phyloP scores from a whole-genome alignment of 2,113 vertebrate genomes.

The Gopherus evgoodei region DNA sequence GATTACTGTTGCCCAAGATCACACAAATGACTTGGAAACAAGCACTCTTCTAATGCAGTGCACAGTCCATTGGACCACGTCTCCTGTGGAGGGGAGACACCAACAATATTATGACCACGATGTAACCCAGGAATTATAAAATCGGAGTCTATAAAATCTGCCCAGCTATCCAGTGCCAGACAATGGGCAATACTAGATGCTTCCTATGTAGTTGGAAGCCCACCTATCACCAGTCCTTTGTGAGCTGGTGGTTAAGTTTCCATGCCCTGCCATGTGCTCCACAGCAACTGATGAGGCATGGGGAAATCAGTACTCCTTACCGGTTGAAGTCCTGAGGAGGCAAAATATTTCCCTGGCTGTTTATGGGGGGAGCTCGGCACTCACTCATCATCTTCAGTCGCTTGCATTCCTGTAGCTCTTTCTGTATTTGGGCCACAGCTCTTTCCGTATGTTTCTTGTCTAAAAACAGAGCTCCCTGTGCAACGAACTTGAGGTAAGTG shows the following conservation, averaged over 20 bases:
- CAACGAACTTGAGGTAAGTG: slow-evolving; percentile 57
- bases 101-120: background rate
- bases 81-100: background rate
- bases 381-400: slow-evolving; percentile 66
- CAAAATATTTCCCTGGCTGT: slow-evolving; percentile 46
- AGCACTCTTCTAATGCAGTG: background rate
- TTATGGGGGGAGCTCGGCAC: slow-evolving; percentile 46
- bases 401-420: slow-evolving; percentile 31
- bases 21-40: background rate
- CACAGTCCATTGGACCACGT: too few relatives aligned
- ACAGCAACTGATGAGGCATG: background rate
- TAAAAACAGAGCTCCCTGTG: slow-evolving; percentile 19
- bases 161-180: background rate
- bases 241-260: background rate
- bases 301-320: slow-evolving; percentile 42
- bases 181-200: background rate
- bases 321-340: slow-evolving; percentile 40
- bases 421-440: background rate
- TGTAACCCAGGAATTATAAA: background rate
- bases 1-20: background rate
- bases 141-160: background rate
- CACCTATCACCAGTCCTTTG: background rate
- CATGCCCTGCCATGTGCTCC: background rate
- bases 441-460: background rate
- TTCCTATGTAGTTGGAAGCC: background rate